Conservation (phyloP, 2,888 invertebrate species). For the Brenthis ino region DNA sequence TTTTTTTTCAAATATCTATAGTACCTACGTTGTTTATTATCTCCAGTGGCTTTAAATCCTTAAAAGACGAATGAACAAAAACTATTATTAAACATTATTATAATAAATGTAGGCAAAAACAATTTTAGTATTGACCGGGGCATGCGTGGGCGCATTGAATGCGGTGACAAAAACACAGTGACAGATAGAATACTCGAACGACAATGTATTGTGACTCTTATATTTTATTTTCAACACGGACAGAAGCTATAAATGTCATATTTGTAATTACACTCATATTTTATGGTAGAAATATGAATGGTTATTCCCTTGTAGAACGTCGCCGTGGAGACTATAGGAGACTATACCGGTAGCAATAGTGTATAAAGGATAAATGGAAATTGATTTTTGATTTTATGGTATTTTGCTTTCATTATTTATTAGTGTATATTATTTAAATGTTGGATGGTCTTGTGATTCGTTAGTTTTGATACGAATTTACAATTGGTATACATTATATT, state of each 20-base stretch:
- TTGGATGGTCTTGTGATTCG: too few relatives aligned
- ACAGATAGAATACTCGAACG: conserved; percentile 43
- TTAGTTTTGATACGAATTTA: too few relatives aligned
- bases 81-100: conserved; percentile 16
- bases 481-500: too few relatives aligned
- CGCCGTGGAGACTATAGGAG: not conserved
- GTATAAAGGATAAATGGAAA: conserved; percentile 10
- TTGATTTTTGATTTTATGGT: too few relatives aligned
- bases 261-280: conserved; percentile 31
- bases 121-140: conserved; percentile 50
- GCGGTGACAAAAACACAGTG: conserved; percentile 54
- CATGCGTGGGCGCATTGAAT: conserved; percentile 52
- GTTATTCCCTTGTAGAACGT: not conserved
- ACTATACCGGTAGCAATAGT: conserved; percentile 13
- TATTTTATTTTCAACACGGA: conserved; percentile 30
- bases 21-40: too few relatives aligned
- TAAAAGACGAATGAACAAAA: not conserved
- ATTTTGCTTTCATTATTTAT: too few relatives aligned
- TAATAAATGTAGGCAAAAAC: conserved; percentile 44
- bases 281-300: conserved; percentile 19
- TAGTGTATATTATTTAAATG: too few relatives aligned
- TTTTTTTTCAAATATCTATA: too few relatives aligned
- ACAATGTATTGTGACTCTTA: conserved; percentile 38
- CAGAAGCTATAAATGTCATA: conserved; percentile 33
- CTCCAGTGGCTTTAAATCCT: not conserved